These are phyloP conservation scores for Augochlorella aurata DNA, from an alignment of 2,888 invertebrate genomes.

Conservation along the genomic window DNA sequence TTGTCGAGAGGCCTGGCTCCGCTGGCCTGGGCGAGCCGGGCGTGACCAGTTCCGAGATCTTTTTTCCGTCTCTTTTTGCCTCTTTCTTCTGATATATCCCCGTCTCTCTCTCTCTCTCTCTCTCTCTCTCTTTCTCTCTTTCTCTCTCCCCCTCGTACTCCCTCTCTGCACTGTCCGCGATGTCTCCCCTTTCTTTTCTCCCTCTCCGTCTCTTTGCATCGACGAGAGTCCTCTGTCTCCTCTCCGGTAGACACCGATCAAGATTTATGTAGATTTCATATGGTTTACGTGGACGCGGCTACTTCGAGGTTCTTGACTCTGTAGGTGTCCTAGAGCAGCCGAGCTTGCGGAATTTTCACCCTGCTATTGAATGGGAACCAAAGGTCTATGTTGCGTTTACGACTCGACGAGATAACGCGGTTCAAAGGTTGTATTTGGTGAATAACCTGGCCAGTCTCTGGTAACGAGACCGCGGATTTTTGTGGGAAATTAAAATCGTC, in stretches of 20 bases:
- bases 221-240: not conserved
- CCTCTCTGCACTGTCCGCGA: conserved; percentile 1
- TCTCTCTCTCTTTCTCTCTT: not conserved
- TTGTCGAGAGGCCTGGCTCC: conserved; percentile 58
- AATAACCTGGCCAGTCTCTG: too few relatives aligned
- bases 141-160: not conserved
- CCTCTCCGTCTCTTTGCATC: not conserved
- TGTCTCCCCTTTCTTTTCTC: conserved; percentile 8
- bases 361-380: too few relatives aligned
- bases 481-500: too few relatives aligned
- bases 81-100: not conserved
- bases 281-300: too few relatives aligned
- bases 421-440: too few relatives aligned
- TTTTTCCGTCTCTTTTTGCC: conserved; percentile 13
- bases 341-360: too few relatives aligned
- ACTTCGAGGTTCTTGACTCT: too few relatives aligned
- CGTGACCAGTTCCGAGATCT: conserved; percentile 67
- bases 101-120: conserved; percentile 4
- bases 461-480: too few relatives aligned
- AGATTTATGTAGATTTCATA: too few relatives aligned
- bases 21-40: conserved; percentile 59
- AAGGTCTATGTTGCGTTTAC: too few relatives aligned
- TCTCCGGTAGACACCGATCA: not conserved
- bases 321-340: too few relatives aligned
- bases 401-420: too few relatives aligned